Evolutionary conservation across 2,797 vertebrate species (phyloP), one percentile per base, ranked within the genome.

Genomic region (Craterocephalus amniculus): DNA sequence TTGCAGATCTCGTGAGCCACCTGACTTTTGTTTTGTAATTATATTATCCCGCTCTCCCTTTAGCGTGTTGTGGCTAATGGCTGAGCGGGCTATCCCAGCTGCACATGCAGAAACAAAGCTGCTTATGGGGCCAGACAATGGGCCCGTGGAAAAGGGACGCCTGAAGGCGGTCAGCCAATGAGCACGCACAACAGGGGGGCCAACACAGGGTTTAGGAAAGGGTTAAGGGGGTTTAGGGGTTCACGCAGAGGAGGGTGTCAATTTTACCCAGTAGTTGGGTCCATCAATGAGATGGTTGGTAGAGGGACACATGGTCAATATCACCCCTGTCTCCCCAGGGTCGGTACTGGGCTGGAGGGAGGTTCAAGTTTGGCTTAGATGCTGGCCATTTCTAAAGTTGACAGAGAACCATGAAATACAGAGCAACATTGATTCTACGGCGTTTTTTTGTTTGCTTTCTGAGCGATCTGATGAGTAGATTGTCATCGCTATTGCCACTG

Each of bases 11-110:
- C 63, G 78, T 85, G 86, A 87, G 87, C 91, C 92, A 93, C 92
- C 91, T 93, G 92, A 93, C 92, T 93, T 93, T 93, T 93, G 91
- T 93, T 93, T 93, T 89, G 89, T 93, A 93, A 93, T 93, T 91
- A 92, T 92, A 93, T 93, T 93, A 93, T 87, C 89, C 87, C 79
- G 88, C 89, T 85, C 89, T 91, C 87, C 72, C 84, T 91, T 89
- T 89, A 88, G 89, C 88, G 67, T 84, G 90, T 90, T 83, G 86
- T 35, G 58, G 90, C 91, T 93, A 93, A 93, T 93, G 90, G 92
- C 89, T 74, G 87, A 84, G 87, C 88, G 66, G 87, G 89, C 90
- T 84, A 83, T 83, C 89, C 92, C 92, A 93, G 92, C 92, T 93
- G 92, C 92, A 93, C 92, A 93, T 86, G 92, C 88, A 93, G 91